phyloP scores from a whole-genome alignment of 1,140 invertebrate species.

The fruit fly (Drosophila melanogaster) region Release_6_plus_ISO1_MT NC_004354.4:6089001-6089500 shows the following conservation, averaged over 20 bases:
- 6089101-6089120: conserved; percentile 54
- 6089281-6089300: background rate
- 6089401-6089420: background rate
- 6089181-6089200: background rate
- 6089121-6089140: conserved; percentile 72
- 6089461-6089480: background rate
- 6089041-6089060: conserved; percentile 99
- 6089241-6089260: background rate
- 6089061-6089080: conserved; percentile 92
- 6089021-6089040: conserved; percentile 99
- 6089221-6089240: too few relatives aligned
- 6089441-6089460: background rate
- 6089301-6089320: background rate
- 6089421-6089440: too few relatives aligned
- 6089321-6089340: background rate
- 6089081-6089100: conserved; percentile 68
- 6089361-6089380: background rate
- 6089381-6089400: background rate
- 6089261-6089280: background rate
- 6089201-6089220: background rate
- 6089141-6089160: conserved; percentile 68
- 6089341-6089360: background rate
- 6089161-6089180: conserved; percentile 9
- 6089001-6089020: conserved; percentile 98
- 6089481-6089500: background rate